Evolutionary conservation across 2,888 invertebrate species (phyloP).

Genomic region (Microctonus hyperodae): DNA sequence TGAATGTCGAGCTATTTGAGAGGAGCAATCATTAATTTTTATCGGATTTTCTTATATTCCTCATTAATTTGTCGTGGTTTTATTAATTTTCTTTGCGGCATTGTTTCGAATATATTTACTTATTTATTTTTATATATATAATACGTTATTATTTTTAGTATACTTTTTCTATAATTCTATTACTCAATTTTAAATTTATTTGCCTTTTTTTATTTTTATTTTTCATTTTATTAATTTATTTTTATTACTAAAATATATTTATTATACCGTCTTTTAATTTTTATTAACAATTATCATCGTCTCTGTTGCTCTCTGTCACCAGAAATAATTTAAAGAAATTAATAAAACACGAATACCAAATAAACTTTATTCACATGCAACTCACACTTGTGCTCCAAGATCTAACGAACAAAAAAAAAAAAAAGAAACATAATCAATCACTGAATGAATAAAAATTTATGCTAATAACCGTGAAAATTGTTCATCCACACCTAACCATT

Average conservation of each 20-base stretch:
- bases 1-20: neutral
- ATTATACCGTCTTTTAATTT: constrained; percentile 11
- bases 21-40: neutral
- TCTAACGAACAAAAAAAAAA: constrained; percentile 31
- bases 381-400: constrained; percentile 30
- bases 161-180: too few species aligned
- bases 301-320: constrained; percentile 36
- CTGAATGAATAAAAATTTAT: neutral
- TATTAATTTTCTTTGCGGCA: neutral
- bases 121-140: neutral
- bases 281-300: constrained; percentile 5
- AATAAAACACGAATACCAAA: neutral
- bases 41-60: constrained; percentile 5
- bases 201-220: too few species aligned
- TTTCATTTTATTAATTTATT: too few species aligned
- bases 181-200: too few species aligned
- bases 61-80: neutral
- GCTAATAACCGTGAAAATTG: constrained; percentile 30
- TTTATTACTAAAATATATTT: neutral
- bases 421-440: neutral
- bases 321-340: neutral
- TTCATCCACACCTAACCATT: constrained; percentile 36
- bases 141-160: neutral
- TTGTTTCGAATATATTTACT: constrained; percentile 11
- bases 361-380: constrained; percentile 38